phyloP scores from a whole-genome alignment of 30 jellyfish, hydroid and myxozoan genomes.

The Hydra vulgaris region DNA sequence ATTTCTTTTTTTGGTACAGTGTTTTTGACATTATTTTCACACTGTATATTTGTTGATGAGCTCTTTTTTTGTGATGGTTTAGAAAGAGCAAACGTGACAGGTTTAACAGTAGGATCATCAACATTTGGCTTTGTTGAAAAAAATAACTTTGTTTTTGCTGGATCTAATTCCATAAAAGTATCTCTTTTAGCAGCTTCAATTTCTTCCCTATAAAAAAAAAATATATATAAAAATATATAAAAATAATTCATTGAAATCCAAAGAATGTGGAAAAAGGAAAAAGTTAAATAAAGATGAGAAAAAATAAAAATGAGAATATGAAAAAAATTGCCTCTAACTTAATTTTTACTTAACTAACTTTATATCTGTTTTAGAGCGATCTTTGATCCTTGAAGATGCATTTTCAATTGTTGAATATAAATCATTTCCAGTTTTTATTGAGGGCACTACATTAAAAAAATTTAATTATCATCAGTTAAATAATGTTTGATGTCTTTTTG shows the following conservation, averaged over 20 bases:
- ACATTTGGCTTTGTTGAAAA: slow-evolving; percentile 14
- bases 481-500: too few species aligned
- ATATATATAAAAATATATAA: neutral
- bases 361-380: neutral
- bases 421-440: neutral
- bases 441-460: neutral
- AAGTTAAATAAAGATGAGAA: too few species aligned
- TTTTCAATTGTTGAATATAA: neutral
- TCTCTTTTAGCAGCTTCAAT: slow-evolving; percentile 77
- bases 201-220: slow-evolving; percentile 46
- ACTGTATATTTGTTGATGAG: neutral
- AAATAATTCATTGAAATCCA: neutral
- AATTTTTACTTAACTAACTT: too few species aligned
- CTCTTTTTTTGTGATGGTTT: neutral
- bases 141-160: slow-evolving; percentile 17
- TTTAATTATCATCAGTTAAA: too few species aligned
- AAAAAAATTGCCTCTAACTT: too few species aligned
- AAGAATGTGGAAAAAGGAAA: neutral
- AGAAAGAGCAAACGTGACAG: slow-evolving; percentile 16
- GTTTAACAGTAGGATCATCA: slow-evolving; percentile 22
- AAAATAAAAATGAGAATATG: too few species aligned
- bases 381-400: neutral
- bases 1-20: slow-evolving; percentile 38
- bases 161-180: neutral
- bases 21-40: slow-evolving; percentile 25